Conservation (phyloP, 2,797 vertebrate species). For the Clarias laeviceps region DNA sequence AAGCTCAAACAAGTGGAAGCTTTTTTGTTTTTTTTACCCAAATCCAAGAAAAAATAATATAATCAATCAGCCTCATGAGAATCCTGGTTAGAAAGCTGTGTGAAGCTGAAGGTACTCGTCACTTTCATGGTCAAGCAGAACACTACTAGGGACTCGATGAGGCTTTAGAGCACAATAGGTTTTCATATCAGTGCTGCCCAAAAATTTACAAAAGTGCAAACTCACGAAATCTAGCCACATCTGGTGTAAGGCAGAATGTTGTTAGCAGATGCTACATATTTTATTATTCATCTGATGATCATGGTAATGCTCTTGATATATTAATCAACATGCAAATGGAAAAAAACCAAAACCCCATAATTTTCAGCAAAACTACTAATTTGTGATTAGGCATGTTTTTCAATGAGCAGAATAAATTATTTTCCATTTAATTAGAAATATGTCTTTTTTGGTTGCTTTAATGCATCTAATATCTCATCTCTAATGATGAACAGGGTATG, state of each 20-base stretch:
- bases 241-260: not conserved
- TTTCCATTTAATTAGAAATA: slow-evolving; percentile 31
- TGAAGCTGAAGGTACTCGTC: slow-evolving; percentile 41
- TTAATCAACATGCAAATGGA: slow-evolving; percentile 36
- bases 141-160: slow-evolving; percentile 20
- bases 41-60: not conserved
- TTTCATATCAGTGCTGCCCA: not conserved
- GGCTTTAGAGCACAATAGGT: slow-evolving; percentile 15
- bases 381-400: slow-evolving; percentile 45
- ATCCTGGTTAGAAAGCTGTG: slow-evolving; percentile 50
- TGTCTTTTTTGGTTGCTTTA: not conserved
- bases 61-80: slow-evolving; percentile 56
- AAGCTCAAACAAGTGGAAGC: slow-evolving; percentile 47
- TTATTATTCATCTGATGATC: slow-evolving; percentile 37
- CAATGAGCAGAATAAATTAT: slow-evolving; percentile 36
- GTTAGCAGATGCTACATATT: slow-evolving; percentile 2
- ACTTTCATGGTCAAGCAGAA: slow-evolving; percentile 36
- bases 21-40: not conserved
- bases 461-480: slow-evolving; percentile 1
- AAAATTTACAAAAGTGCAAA: not conserved
- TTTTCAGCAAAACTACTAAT: slow-evolving; percentile 26
- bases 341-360: slow-evolving; percentile 17
- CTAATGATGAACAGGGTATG: not conserved
- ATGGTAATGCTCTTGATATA: slow-evolving; percentile 21
- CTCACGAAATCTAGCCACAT: not conserved